phyloP scores from a whole-genome alignment of 2,797 vertebrate genomes.

The Typhlichthys eigenmanni region DNA sequence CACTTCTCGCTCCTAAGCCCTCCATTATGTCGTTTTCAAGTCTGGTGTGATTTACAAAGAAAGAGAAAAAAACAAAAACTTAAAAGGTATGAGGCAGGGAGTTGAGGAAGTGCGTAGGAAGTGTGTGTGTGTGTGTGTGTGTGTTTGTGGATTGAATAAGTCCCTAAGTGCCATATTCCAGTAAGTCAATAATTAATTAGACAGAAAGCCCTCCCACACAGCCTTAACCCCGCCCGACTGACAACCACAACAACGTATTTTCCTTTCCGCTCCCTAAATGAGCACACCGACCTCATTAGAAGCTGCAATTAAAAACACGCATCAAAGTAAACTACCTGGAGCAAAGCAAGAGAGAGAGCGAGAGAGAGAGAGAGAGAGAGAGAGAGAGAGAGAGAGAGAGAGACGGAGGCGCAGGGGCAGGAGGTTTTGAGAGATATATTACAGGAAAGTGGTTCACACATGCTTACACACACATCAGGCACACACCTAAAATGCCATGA shows the following conservation, averaged over 20 bases:
- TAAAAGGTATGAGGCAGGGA: conserved; percentile 1
- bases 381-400: conserved; percentile 2
- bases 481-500: conserved; percentile 50
- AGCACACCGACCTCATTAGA: no score
- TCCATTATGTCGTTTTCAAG: conserved; percentile 42
- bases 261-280: no score
- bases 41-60: conserved; percentile 33
- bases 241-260: conserved; percentile 3
- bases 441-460: conserved; percentile 12
- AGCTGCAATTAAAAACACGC: conserved; percentile 12
- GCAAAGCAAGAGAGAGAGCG: conserved; percentile 1
- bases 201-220: conserved; percentile 18
- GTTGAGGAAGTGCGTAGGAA: not conserved
- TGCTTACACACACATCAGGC: not conserved
- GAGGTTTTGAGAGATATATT: conserved; percentile 1
- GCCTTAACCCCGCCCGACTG: conserved; percentile 4
- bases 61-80: not conserved
- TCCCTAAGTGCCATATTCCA: conserved; percentile 15
- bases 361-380: conserved; percentile 1
- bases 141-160: not conserved
- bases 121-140: not conserved
- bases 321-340: conserved; percentile 32
- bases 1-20: conserved; percentile 39
- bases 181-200: conserved; percentile 58
- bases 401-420: not conserved